Evolutionary conservation across 2,797 vertebrate species (phyloP), one percentile per base, ranked within the genome.

Genomic region (Eulemur mongoz): DNA sequence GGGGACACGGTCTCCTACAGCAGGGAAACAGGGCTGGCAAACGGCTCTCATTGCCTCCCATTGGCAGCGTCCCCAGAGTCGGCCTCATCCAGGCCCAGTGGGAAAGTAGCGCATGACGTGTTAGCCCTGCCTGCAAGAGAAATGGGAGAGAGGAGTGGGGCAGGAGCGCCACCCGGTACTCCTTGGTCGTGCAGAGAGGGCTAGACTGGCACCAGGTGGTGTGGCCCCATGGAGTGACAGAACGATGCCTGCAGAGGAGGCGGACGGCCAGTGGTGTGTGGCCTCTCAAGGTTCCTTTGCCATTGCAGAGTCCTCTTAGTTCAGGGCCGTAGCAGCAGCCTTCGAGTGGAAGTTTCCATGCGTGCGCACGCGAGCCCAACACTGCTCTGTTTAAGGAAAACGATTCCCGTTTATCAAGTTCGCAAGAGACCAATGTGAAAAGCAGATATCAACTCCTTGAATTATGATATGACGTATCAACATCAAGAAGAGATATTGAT

Each of bases 21-120:
- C 70, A 61, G 17, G 11, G 48, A 45, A 6, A 8, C 1, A 1
- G 14, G 2, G 5, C 0, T n/a, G 9, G 14, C 4, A 25, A 61
- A 40, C 1, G 14, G 17, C 40, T n/a, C 35, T 63, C 38, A 0
- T 2, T 4, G 14, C 27, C 4, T 30, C 35, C 59, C 38, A 1
- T 2, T 8, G 6, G 35, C 0, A 2, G 11, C 1, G 11, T 22
- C 40, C 12, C 0, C 2, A 12, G 11, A 7, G 57, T 2, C 13
- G 32, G 61, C 25, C 15, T 30, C 15, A 6, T 13, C 13, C 45
- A 17, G 40, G 35, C 1, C 67, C 48, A 10, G 30, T 0, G 3
- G 35, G 10, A 89, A 23, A 23, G 45, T 14, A 1, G 1, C 25
- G 14, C 23, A 0, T 7, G 9, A 43, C 17, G 25, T 30, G 1